phyloP scores from a whole-genome alignment of 2,113 vertebrate species.

The Gadus macrocephalus region DNA sequence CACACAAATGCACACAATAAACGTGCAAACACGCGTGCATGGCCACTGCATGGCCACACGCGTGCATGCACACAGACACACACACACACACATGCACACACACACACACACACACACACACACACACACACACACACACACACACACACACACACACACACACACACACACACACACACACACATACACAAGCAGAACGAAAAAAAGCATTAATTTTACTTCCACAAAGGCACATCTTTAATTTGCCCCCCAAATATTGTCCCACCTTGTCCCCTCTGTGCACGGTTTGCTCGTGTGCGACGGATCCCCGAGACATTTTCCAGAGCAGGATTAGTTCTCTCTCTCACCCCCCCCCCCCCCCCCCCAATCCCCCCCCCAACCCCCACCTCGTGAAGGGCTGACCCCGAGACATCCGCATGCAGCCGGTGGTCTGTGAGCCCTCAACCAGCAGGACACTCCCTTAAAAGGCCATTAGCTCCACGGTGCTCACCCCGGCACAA shows the following conservation, averaged over 20 bases:
- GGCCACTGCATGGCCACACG: not conserved
- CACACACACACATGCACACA: constrained; percentile 18
- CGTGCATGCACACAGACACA: not conserved
- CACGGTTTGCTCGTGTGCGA: constrained; percentile 54
- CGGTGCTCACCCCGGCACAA: constrained; percentile 44
- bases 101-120: constrained; percentile 9
- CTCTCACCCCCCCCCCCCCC: too few relatives aligned
- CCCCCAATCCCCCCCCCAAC: too few relatives aligned
- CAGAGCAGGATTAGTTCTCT: constrained; percentile 60
- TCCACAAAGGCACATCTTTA: constrained; percentile 35
- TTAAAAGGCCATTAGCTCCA: constrained; percentile 65
- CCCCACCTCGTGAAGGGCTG: constrained; percentile 32
- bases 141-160: constrained; percentile 16
- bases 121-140: constrained; percentile 18
- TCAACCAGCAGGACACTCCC: constrained; percentile 52
- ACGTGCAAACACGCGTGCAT: constrained; percentile 30
- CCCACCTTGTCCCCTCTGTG: constrained; percentile 50
- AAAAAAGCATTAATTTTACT: not conserved
- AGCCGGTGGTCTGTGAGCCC: constrained; percentile 15
- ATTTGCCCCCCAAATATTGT: constrained; percentile 51
- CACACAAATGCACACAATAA: constrained; percentile 14
- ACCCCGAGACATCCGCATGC: constrained; percentile 43
- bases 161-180: constrained; percentile 19
- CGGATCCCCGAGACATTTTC: constrained; percentile 65
- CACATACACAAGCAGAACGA: not conserved